A percentile compares a stretch with the other conserved stretches of the same genome.
Evolutionary conservation across 2,113 vertebrate genomes (phyloP).

Genomic region (Motacilla tschutschensis): DNA sequence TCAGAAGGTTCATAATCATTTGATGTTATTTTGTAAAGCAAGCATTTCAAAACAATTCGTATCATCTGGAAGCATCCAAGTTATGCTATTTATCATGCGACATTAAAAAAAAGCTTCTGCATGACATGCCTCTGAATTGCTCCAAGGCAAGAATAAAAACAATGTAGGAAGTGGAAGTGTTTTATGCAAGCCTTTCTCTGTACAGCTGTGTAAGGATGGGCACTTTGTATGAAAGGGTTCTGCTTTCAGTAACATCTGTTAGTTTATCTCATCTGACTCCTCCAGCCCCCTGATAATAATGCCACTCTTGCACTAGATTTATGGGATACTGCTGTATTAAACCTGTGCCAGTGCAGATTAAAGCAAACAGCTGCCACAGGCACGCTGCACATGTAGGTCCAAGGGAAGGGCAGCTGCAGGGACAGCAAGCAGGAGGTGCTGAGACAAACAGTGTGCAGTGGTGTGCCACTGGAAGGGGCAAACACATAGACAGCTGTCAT

Average conservation of each 20-base stretch:
- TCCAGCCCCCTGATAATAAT: not conserved
- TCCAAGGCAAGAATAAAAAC: not conserved
- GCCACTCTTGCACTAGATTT: not conserved
- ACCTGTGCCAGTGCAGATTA: not conserved
- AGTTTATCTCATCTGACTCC: not conserved
- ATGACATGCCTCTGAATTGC: not conserved
- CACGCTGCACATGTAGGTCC: rapidly evolving
- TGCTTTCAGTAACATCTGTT: not conserved
- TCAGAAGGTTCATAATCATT: not conserved
- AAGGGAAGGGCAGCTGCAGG: not conserved
- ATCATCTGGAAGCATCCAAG: not conserved
- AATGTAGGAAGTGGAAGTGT: not conserved
- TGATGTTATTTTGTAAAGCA: not conserved
- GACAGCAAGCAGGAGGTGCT: not conserved
- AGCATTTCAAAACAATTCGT: not conserved
- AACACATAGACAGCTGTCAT: rapidly evolving
- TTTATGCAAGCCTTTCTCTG: not conserved
- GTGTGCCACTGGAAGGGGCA: not conserved
- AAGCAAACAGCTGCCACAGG: not conserved
- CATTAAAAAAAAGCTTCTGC: not conserved
- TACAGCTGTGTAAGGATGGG: not conserved
- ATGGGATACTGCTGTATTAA: not conserved
- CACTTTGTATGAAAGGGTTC: not conserved
- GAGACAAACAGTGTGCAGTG: not conserved
- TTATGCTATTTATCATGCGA: not conserved